Percentiles rank a stretch among this genome's conserved stretches.
Conservation (phyloP, 2,888 invertebrate genomes). For the Laothoe populi region DNA sequence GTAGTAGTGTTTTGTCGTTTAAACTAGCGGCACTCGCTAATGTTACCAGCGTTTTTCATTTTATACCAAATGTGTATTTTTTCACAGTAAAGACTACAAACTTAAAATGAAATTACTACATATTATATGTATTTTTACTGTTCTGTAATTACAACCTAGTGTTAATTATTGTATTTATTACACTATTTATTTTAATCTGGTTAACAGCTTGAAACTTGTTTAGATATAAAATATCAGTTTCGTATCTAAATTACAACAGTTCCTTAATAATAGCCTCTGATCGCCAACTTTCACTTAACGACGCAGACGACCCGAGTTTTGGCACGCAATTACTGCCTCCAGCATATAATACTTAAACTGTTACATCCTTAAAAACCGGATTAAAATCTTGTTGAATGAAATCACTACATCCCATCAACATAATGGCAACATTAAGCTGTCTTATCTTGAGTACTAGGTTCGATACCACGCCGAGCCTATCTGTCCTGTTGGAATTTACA, state of each 20-base stretch:
- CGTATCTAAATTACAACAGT: neutral
- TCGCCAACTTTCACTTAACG: conserved; percentile 8
- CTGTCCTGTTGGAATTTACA: too few species aligned
- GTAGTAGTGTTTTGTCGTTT: neutral
- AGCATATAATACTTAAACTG: too few species aligned
- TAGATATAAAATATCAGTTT: neutral
- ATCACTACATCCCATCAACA: too few species aligned
- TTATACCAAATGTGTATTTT: neutral
- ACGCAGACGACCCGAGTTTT: neutral
- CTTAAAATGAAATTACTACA: too few species aligned
- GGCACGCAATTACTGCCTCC: neutral
- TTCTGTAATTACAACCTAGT: neutral
- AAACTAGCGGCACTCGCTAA: neutral
- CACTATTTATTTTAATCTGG: conserved; percentile 7
- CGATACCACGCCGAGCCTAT: too few species aligned
- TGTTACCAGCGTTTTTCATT: neutral
- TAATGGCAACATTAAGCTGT: too few species aligned
- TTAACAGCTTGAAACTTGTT: neutral
- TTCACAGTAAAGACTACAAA: too few species aligned
- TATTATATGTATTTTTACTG: neutral
- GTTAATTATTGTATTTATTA: conserved; percentile 10
- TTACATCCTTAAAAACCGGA: too few species aligned
- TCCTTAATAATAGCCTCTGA: neutral
- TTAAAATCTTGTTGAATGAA: too few species aligned
- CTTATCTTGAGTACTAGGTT: too few species aligned